Evolutionary conservation across 2,113 vertebrate species (phyloP).

Genomic region (Zosterops hypoxanthus): DNA sequence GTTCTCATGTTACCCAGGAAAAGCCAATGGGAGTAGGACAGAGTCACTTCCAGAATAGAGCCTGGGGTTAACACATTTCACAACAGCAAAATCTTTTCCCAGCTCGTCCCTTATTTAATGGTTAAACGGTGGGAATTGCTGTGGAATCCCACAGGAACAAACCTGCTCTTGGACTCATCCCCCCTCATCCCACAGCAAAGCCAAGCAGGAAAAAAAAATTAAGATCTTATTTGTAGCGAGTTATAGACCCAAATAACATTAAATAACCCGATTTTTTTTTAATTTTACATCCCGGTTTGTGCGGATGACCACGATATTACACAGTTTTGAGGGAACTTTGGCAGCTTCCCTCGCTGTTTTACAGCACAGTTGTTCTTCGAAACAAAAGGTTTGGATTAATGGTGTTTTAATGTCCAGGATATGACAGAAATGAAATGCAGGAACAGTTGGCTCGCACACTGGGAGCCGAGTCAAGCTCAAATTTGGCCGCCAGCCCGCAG

Average conservation of each 20-base stretch:
- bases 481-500: conserved; percentile 28
- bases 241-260: not conserved
- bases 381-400: conserved; percentile 64
- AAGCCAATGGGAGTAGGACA: not conserved
- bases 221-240: not conserved
- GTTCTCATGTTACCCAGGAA: conserved; percentile 22
- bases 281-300: not conserved
- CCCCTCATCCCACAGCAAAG: not conserved
- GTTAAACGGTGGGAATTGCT: not conserved
- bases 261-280: not conserved
- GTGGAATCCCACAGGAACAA: not conserved
- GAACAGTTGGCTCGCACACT: conserved; percentile 57
- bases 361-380: conserved; percentile 43
- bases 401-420: conserved; percentile 65
- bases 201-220: not conserved
- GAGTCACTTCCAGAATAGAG: not conserved
- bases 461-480: conserved; percentile 57
- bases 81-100: conserved; percentile 51
- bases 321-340: not conserved
- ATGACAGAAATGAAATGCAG: conserved; percentile 66
- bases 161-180: not conserved
- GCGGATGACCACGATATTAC: not conserved
- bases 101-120: conserved; percentile 30
- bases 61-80: conserved; percentile 36
- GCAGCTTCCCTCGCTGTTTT: conserved; percentile 35